phyloP scores from a whole-genome alignment of 2,888 invertebrate genomes.

The Sericinus montela region DNA sequence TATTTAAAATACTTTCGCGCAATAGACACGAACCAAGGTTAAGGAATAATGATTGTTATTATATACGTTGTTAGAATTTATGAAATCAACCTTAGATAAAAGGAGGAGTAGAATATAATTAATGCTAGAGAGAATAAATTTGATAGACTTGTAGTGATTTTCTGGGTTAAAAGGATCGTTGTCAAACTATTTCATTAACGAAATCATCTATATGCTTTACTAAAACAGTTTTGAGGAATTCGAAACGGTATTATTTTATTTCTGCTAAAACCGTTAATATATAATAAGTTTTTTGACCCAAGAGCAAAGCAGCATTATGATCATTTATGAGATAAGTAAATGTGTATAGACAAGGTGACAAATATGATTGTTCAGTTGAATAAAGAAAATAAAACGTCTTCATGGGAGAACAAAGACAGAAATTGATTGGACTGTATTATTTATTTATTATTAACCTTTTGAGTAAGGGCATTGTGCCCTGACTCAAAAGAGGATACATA shows the following conservation, averaged over 20 bases:
- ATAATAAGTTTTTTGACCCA: conserved; percentile 14
- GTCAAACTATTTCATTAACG: neutral
- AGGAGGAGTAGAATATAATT: conserved; percentile 8
- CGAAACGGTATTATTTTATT: conserved; percentile 6
- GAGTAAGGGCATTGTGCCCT: too few relatives aligned
- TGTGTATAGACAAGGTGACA: neutral
- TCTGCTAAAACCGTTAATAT: conserved; percentile 4
- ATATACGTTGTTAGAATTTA: conserved; percentile 1
- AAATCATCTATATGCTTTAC: neutral
- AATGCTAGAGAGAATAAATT: neutral
- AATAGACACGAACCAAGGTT: conserved; percentile 20
- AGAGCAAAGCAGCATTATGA: neutral
- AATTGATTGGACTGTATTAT: too few relatives aligned
- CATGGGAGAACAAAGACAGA: too few relatives aligned
- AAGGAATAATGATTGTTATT: conserved; percentile 13
- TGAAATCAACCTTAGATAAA: neutral
- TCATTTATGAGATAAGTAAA: neutral
- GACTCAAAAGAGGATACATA: too few relatives aligned
- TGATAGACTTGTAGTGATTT: neutral
- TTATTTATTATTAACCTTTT: too few relatives aligned
- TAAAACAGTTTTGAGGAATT: neutral
- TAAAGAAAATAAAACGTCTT: neutral
- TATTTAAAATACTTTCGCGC: conserved; percentile 33
- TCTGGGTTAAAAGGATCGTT: too few relatives aligned
- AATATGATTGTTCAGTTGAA: neutral